Evolutionary conservation across 2,113 vertebrate species (phyloP).

Genomic region (Mormyrus iriodes): DNA sequence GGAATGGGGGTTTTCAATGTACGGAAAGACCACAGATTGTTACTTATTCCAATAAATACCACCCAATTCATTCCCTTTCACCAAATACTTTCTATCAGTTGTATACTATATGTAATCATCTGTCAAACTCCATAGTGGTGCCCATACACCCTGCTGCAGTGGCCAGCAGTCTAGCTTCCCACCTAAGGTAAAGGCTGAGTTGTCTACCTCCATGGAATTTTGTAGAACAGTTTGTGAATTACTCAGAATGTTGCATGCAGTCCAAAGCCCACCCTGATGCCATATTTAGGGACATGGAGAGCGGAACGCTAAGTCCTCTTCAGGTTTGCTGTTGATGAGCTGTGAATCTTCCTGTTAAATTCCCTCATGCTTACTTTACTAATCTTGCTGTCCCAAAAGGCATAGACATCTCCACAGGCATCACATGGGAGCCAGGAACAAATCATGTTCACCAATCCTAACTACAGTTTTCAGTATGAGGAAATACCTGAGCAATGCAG

Average conservation of each 20-base stretch:
- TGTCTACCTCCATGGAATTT: not conserved
- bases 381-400: not conserved
- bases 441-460: not conserved
- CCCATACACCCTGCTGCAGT: not conserved
- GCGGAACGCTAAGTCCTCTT: not conserved
- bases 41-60: not conserved
- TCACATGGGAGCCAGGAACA: not conserved
- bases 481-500: conserved; percentile 23
- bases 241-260: not conserved
- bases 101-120: not conserved
- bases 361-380: not conserved
- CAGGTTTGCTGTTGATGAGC: not conserved
- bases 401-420: not conserved
- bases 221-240: not conserved
- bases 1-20: not conserved
- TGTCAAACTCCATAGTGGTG: not conserved
- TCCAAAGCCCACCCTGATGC: not conserved
- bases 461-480: conserved; percentile 14
- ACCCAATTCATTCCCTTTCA: not conserved
- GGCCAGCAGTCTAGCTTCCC: not conserved
- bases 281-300: not conserved
- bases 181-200: not conserved
- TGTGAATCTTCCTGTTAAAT: not conserved
- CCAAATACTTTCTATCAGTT: not conserved
- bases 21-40: not conserved